phyloP scores from a whole-genome alignment of 1,140 invertebrate genomes.

The Adoxophyes honmai region DNA sequence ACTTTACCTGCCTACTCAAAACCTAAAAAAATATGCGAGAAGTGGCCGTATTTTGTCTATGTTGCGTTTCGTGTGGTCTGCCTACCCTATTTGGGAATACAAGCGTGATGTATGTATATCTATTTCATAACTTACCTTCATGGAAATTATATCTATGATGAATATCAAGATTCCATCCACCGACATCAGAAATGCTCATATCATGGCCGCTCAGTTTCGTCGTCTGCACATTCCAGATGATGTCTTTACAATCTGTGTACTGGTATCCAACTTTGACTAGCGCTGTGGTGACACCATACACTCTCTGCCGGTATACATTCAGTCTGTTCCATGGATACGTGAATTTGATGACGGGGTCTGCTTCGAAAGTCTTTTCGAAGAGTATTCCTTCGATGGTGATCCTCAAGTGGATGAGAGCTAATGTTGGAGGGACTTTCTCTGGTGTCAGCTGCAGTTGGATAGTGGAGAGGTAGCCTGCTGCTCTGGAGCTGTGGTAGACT shows the following conservation, averaged over 20 bases:
- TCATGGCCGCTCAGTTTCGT: conserved; percentile 96
- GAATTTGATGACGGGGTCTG: conserved; percentile 96
- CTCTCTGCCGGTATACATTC: conserved; percentile 97
- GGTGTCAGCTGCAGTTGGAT: conserved; percentile 96
- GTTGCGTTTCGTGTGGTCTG: too few species aligned
- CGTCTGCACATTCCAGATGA: conserved; percentile 97
- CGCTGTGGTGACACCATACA: conserved; percentile 93
- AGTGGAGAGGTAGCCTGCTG: conserved; percentile 94
- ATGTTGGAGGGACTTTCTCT: conserved; percentile 86
- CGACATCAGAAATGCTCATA: conserved; percentile 96
- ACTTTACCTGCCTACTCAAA: too few species aligned
- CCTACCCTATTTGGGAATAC: too few species aligned
- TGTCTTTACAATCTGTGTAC: conserved; percentile 94
- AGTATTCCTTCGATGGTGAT: conserved; percentile 96
- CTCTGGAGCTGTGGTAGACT: conserved; percentile 95
- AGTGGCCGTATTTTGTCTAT: too few species aligned
- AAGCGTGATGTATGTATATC: too few species aligned
- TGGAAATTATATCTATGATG: conserved; percentile 99
- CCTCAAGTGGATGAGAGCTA: conserved; percentile 91
- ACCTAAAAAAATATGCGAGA: too few species aligned
- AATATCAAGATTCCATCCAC: conserved; percentile 97
- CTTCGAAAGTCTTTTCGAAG: conserved; percentile 95
- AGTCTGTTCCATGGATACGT: conserved; percentile 97
- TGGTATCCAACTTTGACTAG: conserved; percentile 97
- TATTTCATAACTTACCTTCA: conserved; percentile 83